These are phyloP conservation scores for Heterotis niloticus DNA, from an alignment of 2,113 vertebrate species.

Conservation along the genomic window DNA sequence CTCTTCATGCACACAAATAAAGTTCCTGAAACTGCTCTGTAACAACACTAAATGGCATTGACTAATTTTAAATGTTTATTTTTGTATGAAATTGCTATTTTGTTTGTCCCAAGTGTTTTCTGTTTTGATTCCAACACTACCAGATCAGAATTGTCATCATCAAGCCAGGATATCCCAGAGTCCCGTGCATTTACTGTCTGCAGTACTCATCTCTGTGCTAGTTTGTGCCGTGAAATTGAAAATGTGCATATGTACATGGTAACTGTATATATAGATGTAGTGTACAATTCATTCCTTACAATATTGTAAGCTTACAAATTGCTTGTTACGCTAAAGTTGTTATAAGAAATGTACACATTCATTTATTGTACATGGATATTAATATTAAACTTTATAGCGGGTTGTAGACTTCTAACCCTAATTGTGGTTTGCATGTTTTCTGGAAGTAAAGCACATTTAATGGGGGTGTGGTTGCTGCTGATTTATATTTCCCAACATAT, in stretches of 20 bases:
- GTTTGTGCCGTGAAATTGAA: neutral
- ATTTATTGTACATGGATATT: neutral
- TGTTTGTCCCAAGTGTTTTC: neutral
- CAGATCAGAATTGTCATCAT: neutral
- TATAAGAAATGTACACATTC: neutral
- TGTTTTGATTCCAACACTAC: too few species aligned
- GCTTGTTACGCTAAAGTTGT: neutral
- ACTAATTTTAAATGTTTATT: neutral
- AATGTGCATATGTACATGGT: too few species aligned
- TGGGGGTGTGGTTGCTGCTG: conserved; percentile 26
- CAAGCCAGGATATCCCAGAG: neutral
- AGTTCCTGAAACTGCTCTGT: neutral
- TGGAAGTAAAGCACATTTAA: conserved; percentile 37
- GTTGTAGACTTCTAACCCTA: neutral
- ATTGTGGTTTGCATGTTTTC: conserved; percentile 30
- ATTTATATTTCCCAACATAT: conserved; percentile 21
- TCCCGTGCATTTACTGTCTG: neutral
- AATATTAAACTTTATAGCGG: conserved; percentile 10
- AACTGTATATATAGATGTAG: too few species aligned
- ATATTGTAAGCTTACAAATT: conserved; percentile 3
- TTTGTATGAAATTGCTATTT: neutral
- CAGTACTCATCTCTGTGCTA: neutral
- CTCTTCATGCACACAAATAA: neutral
- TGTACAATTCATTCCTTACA: too few species aligned
- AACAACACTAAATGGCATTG: conserved; percentile 8